These are phyloP conservation scores for Heliocidaris tuberculata DNA, from an alignment of 35 echinoderm and acorn worm genomes.

Conservation along the genomic window DNA sequence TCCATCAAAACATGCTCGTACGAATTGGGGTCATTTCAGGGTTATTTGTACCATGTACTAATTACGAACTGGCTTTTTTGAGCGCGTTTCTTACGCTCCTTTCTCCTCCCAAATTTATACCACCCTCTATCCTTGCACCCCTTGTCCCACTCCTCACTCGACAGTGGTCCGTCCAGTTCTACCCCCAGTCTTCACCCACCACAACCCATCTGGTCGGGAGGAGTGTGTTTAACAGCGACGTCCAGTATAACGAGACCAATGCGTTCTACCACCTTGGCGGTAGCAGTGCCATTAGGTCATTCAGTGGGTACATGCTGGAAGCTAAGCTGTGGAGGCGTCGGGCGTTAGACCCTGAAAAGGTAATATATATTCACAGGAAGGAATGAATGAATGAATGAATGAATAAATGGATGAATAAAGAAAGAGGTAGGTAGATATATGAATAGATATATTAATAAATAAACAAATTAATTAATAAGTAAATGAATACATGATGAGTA, in stretches of 20 bases:
- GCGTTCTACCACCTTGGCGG: conserved; percentile 53
- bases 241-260: conserved; percentile 50
- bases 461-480: not conserved
- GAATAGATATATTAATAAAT: not conserved
- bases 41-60: too few species aligned
- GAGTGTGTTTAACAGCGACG: not conserved
- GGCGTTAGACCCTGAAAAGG: conserved; percentile 21
- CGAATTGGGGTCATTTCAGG: too few species aligned
- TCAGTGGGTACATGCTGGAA: conserved; percentile 55
- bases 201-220: not conserved
- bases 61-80: too few species aligned
- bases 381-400: conserved; percentile 16
- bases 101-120: too few species aligned
- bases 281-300: conserved; percentile 18
- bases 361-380: not conserved
- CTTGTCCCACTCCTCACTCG: not conserved
- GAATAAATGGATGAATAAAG: not conserved
- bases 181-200: not conserved
- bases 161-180: not conserved
- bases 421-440: not conserved
- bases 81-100: too few species aligned
- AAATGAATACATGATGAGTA: not conserved
- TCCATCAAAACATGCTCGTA: too few species aligned
- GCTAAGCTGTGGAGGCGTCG: conserved; percentile 49
- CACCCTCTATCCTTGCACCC: too few species aligned